phyloP scores from a whole-genome alignment of 2,888 invertebrate species.

The Rhyacophila evoluta region DNA sequence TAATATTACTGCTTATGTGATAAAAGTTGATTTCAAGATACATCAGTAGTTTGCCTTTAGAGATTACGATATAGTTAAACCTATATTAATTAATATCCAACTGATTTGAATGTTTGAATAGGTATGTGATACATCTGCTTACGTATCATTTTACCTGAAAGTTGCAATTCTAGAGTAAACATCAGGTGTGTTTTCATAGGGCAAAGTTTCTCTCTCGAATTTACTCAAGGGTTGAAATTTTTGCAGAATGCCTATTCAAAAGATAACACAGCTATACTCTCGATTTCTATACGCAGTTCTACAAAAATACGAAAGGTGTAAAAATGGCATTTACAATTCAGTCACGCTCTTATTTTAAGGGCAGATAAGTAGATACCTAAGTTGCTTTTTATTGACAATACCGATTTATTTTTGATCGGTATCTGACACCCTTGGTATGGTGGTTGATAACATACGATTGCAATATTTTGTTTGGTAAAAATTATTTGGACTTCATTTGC shows the following conservation, averaged over 20 bases:
- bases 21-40: no score
- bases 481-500: not conserved
- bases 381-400: no score
- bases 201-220: constrained; percentile 47
- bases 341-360: not conserved
- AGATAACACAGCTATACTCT: constrained; percentile 8
- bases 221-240: constrained; percentile 26
- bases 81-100: no score
- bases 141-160: constrained; percentile 1
- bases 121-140: constrained; percentile 31
- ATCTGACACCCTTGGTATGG: not conserved
- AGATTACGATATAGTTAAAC: no score
- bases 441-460: not conserved
- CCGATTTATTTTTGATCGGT: no score
- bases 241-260: not conserved
- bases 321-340: not conserved
- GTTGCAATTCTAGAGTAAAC: constrained; percentile 41
- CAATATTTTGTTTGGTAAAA: no score
- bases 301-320: not conserved
- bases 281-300: not conserved
- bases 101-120: no score
- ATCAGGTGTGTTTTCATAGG: constrained; percentile 47
- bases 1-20: no score
- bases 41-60: no score
- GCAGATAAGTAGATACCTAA: no score